These are phyloP conservation scores for Syngnathus rostellatus DNA, from an alignment of 2,797 vertebrate species.

Conservation along the genomic window DNA sequence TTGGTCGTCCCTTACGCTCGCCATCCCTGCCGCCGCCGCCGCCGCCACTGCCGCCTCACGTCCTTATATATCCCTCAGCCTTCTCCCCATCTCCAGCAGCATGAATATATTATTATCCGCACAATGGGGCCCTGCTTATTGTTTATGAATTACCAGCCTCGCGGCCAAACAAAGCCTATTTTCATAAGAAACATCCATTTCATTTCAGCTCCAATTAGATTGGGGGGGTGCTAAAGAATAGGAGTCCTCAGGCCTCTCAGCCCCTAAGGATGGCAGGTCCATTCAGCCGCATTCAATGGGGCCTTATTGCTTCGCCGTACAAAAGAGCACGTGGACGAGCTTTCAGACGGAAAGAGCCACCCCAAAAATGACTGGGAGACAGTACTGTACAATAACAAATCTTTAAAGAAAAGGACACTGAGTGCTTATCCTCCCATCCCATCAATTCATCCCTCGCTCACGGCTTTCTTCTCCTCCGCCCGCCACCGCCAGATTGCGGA, in stretches of 20 bases:
- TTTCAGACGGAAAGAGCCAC: slow-evolving; percentile 97
- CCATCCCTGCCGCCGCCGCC: slow-evolving; percentile 61
- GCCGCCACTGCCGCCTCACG: slow-evolving; percentile 45
- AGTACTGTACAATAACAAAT: slow-evolving; percentile 90
- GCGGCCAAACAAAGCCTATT: slow-evolving; percentile 97
- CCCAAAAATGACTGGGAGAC: slow-evolving; percentile 89
- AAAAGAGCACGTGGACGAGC: slow-evolving; percentile 92
- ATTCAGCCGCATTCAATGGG: slow-evolving; percentile 94
- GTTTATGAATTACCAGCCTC: slow-evolving; percentile 99
- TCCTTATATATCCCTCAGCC: slow-evolving; percentile 68
- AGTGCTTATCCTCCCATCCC: slow-evolving; percentile 80
- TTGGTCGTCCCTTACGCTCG: slow-evolving; percentile 56
- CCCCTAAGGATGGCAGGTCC: slow-evolving; percentile 91
- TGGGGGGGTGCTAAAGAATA: slow-evolving; percentile 89
- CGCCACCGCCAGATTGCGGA: slow-evolving; percentile 71
- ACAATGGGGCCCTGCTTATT: slow-evolving; percentile 95
- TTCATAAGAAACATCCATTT: slow-evolving; percentile 99
- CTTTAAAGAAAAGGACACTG: slow-evolving; percentile 82
- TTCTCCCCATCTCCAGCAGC: slow-evolving; percentile 83
- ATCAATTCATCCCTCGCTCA: slow-evolving; percentile 86
- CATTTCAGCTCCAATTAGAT: slow-evolving; percentile 99
- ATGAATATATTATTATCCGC: slow-evolving; percentile 99
- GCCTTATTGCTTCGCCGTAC: slow-evolving; percentile 97
- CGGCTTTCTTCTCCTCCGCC: slow-evolving; percentile 65
- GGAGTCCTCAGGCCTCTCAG: slow-evolving; percentile 86